These are phyloP conservation scores for Apamea anceps DNA, from an alignment of 2,888 invertebrate species.

Conservation along the genomic window DNA sequence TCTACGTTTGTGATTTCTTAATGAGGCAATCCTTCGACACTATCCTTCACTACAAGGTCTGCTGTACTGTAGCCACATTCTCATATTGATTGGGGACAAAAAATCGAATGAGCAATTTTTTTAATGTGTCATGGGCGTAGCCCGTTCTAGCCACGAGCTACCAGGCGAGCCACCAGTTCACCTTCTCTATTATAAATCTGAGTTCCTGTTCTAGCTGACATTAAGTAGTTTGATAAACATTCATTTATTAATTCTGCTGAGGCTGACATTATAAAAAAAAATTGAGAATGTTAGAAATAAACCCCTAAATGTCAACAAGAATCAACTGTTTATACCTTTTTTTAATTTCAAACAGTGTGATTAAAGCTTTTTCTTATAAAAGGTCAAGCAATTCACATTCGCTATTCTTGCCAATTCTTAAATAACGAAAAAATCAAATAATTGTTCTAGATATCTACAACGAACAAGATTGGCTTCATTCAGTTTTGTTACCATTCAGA, in stretches of 20 bases:
- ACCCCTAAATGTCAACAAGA: not conserved
- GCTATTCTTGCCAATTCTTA: not conserved
- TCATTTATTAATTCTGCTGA: not conserved
- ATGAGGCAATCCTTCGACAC: constrained; percentile 49
- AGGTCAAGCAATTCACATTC: constrained; percentile 8
- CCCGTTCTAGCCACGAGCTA: constrained; percentile 19
- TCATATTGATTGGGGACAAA: constrained; percentile 17
- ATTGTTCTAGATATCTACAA: not conserved
- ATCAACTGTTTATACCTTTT: not conserved
- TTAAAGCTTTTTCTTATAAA: not conserved
- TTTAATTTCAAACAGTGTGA: not conserved
- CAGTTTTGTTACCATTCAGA: constrained; percentile 1
- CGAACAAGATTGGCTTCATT: constrained; percentile 18
- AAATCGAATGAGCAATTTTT: constrained; percentile 34
- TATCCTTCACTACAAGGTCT: constrained; percentile 46
- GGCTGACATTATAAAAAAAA: constrained; percentile 15
- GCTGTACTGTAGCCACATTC: constrained; percentile 30
- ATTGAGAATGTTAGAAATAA: not conserved
- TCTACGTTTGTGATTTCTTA: constrained; percentile 49
- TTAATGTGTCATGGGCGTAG: constrained; percentile 33
- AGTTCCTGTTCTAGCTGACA: constrained; percentile 56
- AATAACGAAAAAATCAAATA: not conserved
- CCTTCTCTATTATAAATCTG: constrained; percentile 37
- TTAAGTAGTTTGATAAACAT: constrained; percentile 25
- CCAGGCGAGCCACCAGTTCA: constrained; percentile 38